Conservation (phyloP, 2,797 vertebrate genomes). For the Channa striata region DNA sequence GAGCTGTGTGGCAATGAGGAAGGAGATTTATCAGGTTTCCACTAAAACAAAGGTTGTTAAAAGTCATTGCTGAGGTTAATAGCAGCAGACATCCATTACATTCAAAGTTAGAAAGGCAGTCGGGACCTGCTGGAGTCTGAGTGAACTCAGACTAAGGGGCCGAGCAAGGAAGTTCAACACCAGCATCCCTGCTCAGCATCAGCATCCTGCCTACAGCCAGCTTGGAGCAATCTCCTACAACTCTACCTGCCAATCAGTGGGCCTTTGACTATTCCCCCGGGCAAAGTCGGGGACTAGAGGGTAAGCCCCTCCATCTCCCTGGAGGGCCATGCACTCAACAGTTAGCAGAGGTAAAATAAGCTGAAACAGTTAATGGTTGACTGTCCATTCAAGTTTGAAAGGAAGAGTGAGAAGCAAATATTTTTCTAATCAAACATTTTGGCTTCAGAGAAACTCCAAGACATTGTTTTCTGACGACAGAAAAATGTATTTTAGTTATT, state of each 20-base stretch:
- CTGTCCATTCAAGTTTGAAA: constrained; percentile 1
- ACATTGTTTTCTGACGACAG: not conserved
- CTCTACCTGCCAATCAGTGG: constrained; percentile 67
- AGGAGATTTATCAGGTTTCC: not conserved
- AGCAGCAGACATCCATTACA: constrained; percentile 19
- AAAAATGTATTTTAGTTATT: not conserved
- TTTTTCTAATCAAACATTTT: no score
- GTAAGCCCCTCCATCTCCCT: constrained; percentile 30
- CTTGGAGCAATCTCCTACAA: constrained; percentile 78
- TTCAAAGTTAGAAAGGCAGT: constrained; percentile 26
- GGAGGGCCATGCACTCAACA: constrained; percentile 32
- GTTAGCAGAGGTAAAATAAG: constrained; percentile 29
- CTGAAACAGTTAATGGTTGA: constrained; percentile 40
- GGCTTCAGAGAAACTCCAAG: not conserved
- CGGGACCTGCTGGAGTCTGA: constrained; percentile 38
- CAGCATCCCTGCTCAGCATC: constrained; percentile 75
- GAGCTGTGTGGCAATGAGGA: not conserved
- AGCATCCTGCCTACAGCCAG: constrained; percentile 70
- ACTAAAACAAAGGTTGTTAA: not conserved
- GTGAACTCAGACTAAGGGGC: constrained; percentile 65
- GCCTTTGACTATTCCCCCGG: constrained; percentile 47
- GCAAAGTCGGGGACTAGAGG: constrained; percentile 45
- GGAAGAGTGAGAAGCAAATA: not conserved
- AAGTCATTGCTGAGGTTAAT: constrained; percentile 13
- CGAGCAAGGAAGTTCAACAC: constrained; percentile 64